Conservation (phyloP, 2,113 vertebrate genomes). For the Benitochromis conjunctus region DNA sequence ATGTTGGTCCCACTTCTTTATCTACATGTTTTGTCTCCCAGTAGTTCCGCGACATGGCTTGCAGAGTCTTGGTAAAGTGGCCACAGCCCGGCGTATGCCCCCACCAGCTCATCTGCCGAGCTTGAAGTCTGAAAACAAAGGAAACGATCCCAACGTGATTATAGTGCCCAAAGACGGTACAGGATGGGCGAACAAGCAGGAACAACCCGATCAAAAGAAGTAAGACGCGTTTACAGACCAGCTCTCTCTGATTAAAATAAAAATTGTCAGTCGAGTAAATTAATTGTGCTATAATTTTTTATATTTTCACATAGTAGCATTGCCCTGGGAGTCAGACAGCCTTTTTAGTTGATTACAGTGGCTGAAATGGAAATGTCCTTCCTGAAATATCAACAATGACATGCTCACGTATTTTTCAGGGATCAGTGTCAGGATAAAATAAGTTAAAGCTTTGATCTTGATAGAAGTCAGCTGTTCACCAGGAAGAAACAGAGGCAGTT, state of each 20-base stretch:
- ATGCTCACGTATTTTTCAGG: not conserved
- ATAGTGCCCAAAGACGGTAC: slow-evolving; percentile 99
- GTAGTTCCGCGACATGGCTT: slow-evolving; percentile 99
- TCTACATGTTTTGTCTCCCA: slow-evolving; percentile 26
- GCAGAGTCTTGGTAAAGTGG: slow-evolving; percentile 99
- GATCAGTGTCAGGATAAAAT: not conserved
- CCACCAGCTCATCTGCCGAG: slow-evolving; percentile 98
- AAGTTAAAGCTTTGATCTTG: not conserved
- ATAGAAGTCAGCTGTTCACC: not conserved
- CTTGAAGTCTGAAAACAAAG: slow-evolving; percentile 99
- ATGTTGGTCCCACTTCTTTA: not conserved
- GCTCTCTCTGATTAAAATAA: not conserved
- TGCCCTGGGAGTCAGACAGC: not conserved
- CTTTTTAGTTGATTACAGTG: not conserved
- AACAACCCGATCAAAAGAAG: slow-evolving; percentile 99
- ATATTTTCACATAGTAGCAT: not conserved
- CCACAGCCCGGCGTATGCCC: slow-evolving; percentile 98
- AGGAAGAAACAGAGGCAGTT: not conserved
- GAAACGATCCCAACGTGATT: slow-evolving; percentile 99
- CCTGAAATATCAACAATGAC: not conserved
- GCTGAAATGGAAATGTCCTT: not conserved
- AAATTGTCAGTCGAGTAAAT: not conserved
- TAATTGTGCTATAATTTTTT: not conserved
- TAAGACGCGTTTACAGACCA: slow-evolving; percentile 5
- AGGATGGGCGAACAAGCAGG: slow-evolving; percentile 99